A percentile compares a stretch with the other conserved stretches of the same genome.
phyloP scores from a whole-genome alignment of 2,113 vertebrate species.

The Acanthisitta chloris region DNA sequence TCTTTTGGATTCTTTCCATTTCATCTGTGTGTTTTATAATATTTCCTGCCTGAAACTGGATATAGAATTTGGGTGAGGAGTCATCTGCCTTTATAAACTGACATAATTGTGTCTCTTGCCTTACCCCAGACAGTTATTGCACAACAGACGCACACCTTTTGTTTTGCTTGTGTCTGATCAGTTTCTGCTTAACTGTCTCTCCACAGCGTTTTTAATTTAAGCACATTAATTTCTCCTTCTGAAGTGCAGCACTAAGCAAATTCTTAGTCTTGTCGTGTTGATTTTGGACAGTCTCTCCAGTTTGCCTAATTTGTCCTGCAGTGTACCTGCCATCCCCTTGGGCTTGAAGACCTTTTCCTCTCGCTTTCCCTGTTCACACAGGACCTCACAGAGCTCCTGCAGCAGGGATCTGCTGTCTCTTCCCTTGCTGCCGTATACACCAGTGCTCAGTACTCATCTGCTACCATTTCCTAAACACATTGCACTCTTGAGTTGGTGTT shows the following conservation, averaged over 20 bases:
- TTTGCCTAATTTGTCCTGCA: neutral
- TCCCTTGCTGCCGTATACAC: neutral
- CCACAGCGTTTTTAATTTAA: neutral
- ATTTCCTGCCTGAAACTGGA: neutral
- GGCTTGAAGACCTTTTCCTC: neutral
- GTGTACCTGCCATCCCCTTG: neutral
- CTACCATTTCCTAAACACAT: neutral
- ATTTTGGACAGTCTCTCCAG: neutral
- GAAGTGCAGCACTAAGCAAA: neutral
- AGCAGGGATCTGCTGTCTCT: neutral
- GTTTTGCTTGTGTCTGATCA: slow-evolving; percentile 7
- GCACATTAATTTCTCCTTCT: neutral
- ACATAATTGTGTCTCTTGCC: neutral
- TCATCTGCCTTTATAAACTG: neutral
- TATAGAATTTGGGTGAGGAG: neutral
- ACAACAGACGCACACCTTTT: neutral
- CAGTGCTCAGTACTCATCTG: neutral
- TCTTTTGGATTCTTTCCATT: neutral
- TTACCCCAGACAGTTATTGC: slow-evolving; percentile 18
- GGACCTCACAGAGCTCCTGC: neutral
- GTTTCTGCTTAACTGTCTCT: neutral
- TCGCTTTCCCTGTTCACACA: neutral
- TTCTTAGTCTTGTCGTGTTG: neutral
- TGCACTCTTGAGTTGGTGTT: neutral
- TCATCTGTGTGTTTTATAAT: neutral